Base-by-base conservation (phyloP, 2,888 invertebrate species). In the Spicauda simplicius region DNA sequence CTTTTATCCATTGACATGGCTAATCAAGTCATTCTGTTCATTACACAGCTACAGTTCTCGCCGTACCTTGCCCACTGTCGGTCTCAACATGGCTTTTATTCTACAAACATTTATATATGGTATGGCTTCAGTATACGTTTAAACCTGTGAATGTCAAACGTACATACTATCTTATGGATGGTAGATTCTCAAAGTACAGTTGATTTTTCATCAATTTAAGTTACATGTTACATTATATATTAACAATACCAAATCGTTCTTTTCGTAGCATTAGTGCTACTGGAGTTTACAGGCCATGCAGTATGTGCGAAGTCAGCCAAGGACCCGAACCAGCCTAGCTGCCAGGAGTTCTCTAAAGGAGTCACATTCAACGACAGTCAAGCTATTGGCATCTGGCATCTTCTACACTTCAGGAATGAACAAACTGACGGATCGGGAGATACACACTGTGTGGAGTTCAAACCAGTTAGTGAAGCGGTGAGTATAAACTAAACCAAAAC, bases 11-110 rank as follows among this genome's bases (percentile, higher is more conserved):
- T 78, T 76, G 74, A 74, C 76, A 73, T 82, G 76, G 70, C 72
- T 77, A 84, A 87, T 87, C 84, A 84, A 82, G 78, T 83, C 81
- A 84, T 83, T 85, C 82, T 80, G 80, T 84, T 83, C 82, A 86
- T 88, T 87, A 84, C 80, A 78, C 77, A 76, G 78, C 87, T 87
- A 83, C 76, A 76, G 78, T 76, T 74, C 76, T 60, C 67, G 69
- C 69, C 73, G 76, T 76, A 74, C 71, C 70, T 73, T 74, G 75
- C 76, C 45, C 48, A 55, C 20, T 50, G 55, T 20, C 53, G 59
- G 45, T 55, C 37, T 12, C 55, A 48, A 66, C 79, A 88, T 88
- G 86, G 74, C 81, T 64, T 70, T 72, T 52, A 70, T 76, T 71
- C 70, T 77, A 64, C 72, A 75, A 63, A 71, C 83, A 70, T 71